Conservation (phyloP, 1,140 invertebrate genomes). For the Diachasmimorpha longicaudata region DNA sequence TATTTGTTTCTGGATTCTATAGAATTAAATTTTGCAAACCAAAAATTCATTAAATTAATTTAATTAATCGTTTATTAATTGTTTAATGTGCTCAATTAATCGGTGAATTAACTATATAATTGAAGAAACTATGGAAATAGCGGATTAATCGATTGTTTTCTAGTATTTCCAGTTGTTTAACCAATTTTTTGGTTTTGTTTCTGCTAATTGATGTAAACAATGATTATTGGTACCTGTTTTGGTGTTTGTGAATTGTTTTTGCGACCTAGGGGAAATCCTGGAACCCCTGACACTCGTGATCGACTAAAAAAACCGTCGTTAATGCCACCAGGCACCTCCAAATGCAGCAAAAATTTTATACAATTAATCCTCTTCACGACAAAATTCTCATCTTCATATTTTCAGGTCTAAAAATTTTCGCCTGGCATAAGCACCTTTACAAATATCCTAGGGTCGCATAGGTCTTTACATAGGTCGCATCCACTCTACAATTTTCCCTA, state of each 20-base stretch:
- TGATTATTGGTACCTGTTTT: too few species aligned
- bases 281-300: neutral
- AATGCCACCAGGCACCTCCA: neutral
- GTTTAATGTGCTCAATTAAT: neutral
- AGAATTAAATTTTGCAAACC: too few species aligned
- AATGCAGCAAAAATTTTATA: neutral
- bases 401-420: conserved; percentile 13
- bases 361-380: neutral
- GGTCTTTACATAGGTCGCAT: conserved; percentile 87
- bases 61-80: too few species aligned
- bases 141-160: too few species aligned
- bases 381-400: neutral
- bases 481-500: conserved; percentile 84
- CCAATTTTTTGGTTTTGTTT: too few species aligned
- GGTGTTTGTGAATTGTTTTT: too few species aligned
- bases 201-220: too few species aligned
- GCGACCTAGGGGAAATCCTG: too few species aligned
- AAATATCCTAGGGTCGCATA: conserved; percentile 88
- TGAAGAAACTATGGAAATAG: neutral
- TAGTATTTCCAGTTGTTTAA: too few species aligned
- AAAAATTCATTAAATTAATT: too few species aligned
- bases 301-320: neutral
- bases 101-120: neutral
- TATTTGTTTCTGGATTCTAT: too few species aligned
- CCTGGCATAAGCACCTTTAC: conserved; percentile 61